Conservation (phyloP, 1,140 invertebrate species). For the Drosophila pallidifrons region DNA sequence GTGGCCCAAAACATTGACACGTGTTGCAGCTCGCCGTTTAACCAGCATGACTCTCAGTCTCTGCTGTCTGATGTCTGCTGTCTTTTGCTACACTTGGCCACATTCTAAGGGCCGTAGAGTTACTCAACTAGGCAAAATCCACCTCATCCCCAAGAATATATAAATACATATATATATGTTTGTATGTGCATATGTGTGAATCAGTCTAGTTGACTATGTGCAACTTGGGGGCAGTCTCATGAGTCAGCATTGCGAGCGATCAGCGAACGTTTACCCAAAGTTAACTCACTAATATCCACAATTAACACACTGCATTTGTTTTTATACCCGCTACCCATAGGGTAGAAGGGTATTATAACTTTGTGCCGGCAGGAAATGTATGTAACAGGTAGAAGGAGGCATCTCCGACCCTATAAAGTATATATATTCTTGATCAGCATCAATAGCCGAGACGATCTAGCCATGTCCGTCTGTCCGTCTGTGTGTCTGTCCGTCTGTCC, state of each 20-base stretch:
- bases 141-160: background rate
- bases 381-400: too few relatives aligned
- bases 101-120: constrained; percentile 38
- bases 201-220: constrained; percentile 30
- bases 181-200: constrained; percentile 21
- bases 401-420: too few relatives aligned
- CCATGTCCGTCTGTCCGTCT: too few relatives aligned
- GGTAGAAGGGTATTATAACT: too few relatives aligned
- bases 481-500: too few relatives aligned
- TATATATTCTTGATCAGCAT: too few relatives aligned
- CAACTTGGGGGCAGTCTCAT: constrained; percentile 34
- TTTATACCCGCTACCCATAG: too few relatives aligned
- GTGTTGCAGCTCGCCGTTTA: constrained; percentile 34
- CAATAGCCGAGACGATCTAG: too few relatives aligned
- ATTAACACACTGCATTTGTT: constrained; percentile 66
- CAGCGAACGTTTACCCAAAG: constrained; percentile 35
- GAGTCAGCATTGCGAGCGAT: constrained; percentile 36
- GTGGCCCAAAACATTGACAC: constrained; percentile 44
- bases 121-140: constrained; percentile 37
- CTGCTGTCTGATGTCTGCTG: background rate
- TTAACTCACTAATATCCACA: constrained; percentile 56
- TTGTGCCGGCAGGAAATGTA: too few relatives aligned
- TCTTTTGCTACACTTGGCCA: constrained; percentile 7
- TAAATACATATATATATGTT: background rate
- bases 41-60: constrained; percentile 28